Evolutionary conservation across 2,888 invertebrate genomes (phyloP), one percentile per base, ranked within the genome.

Genomic region (Dolichopus griseipennis): DNA sequence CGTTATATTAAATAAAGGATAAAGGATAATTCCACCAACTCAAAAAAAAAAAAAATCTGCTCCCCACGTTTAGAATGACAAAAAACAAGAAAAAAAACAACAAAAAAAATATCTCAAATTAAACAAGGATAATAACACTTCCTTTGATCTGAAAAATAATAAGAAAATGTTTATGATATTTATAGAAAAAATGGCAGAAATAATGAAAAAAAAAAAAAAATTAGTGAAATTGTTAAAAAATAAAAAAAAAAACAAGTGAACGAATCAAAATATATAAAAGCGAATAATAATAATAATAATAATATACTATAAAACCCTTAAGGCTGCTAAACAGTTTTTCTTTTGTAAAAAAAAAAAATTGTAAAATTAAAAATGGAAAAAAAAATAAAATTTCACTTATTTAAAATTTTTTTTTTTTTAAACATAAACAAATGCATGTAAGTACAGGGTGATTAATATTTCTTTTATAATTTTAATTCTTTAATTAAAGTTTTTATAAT

Each of bases 41-140:
- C n/a, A 52, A 52, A 12, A 12, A 52, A 18, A 6, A 52, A 52
- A 37, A 52, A 1, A 52, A 18, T 15, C 18, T 52, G 52, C 9
- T 52, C 9, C 15, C 15, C 15, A 52, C 9, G n/a, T 52, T 52
- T 52, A 52, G 15, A 52, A 18, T 52, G 6, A 3, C 9, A n/a
- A 52, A 52, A 52, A 1, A 18, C 1, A 52, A 52, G 18, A 52
- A 52, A 52, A 52, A 18, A 52, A 52, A n/a, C 9, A 52, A 52
- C 15, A 18, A 18, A 52, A 52, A n/a, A 52, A 52, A 52, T 18
- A 18, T 1, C 1, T 7, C 1, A 41, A 15, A 2, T 52, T 15
- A 52, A 52, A 18, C 52, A 52, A 52, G 52, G 15, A 52, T 52
- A 52, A 52, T 52, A 52, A 52, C 52, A 52, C 52, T 52, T 52